Percentiles rank a stretch among this genome's conserved stretches.
These are phyloP conservation scores for Cottus gobio DNA, from an alignment of 2,113 vertebrate species.

Conservation along the genomic window DNA sequence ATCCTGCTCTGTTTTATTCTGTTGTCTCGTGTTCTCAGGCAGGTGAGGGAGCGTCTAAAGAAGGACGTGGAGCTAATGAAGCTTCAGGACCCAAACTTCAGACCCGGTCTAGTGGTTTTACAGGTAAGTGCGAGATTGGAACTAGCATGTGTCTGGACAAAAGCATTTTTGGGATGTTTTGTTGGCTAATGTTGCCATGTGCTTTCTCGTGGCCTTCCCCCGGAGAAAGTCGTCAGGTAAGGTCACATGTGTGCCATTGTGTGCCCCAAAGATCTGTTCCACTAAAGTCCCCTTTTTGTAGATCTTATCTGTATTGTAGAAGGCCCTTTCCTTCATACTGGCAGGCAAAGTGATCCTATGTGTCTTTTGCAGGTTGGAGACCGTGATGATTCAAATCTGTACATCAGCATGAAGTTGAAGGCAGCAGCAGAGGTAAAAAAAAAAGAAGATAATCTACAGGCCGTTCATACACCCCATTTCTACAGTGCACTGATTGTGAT, in stretches of 20 bases:
- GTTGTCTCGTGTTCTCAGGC: conserved; percentile 76
- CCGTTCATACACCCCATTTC: too few species aligned
- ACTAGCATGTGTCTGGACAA: background rate
- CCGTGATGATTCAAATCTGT: conserved; percentile 96
- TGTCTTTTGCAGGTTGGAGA: conserved; percentile 90
- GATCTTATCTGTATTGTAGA: background rate
- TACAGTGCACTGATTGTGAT: background rate
- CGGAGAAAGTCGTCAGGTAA: conserved; percentile 28
- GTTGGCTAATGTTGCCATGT: background rate
- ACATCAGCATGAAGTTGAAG: conserved; percentile 97
- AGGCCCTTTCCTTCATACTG: background rate
- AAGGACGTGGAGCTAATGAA: conserved; percentile 89
- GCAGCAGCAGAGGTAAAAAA: conserved; percentile 93
- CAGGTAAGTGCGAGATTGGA: conserved; percentile 83
- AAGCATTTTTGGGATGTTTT: background rate
- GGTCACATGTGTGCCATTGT: background rate
- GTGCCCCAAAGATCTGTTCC: background rate
- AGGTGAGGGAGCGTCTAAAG: conserved; percentile 91
- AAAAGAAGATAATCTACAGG: background rate
- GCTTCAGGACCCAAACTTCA: conserved; percentile 87
- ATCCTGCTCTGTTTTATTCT: background rate
- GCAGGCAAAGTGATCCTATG: background rate
- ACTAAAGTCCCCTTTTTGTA: background rate
- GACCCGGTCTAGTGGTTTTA: conserved; percentile 93
- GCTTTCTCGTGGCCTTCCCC: conserved; percentile 7